These are phyloP conservation scores for Oryzias sinensis DNA, from an alignment of 2,797 vertebrate species.

Conservation along the genomic window DNA sequence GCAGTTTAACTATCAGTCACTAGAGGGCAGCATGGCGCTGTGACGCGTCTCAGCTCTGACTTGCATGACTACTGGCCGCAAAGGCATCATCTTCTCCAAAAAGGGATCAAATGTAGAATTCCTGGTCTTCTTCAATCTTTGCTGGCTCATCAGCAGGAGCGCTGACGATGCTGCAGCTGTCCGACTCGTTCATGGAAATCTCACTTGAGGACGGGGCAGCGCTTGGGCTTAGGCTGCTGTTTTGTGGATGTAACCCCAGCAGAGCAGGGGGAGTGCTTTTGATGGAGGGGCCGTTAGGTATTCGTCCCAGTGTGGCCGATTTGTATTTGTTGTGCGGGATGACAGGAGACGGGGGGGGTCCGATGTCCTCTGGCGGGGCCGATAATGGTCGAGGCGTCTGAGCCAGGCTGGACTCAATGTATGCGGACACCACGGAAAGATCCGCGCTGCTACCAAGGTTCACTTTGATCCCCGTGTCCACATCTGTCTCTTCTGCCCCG, in stretches of 20 bases:
- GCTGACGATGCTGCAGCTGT: constrained; percentile 47
- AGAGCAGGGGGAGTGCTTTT: constrained; percentile 30
- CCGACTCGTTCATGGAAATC: constrained; percentile 51
- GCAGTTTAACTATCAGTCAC: constrained; percentile 30
- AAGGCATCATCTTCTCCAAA: not conserved
- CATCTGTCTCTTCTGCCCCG: constrained; percentile 89
- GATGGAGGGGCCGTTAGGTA: constrained; percentile 38
- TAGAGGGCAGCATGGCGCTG: constrained; percentile 40
- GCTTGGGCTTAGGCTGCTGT: constrained; percentile 21
- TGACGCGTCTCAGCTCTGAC: not conserved
- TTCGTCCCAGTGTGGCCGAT: constrained; percentile 33
- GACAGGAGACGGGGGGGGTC: constrained; percentile 51
- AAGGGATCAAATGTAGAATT: constrained; percentile 86
- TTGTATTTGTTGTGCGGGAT: constrained; percentile 34
- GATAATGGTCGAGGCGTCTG: constrained; percentile 60
- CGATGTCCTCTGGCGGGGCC: constrained; percentile 55
- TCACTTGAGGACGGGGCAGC: constrained; percentile 50
- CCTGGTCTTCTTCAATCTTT: constrained; percentile 68
- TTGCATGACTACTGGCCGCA: constrained; percentile 3
- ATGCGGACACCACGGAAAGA: constrained; percentile 88
- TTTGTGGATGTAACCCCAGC: constrained; percentile 13
- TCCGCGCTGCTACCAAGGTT: constrained; percentile 76
- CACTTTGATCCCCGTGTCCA: constrained; percentile 88
- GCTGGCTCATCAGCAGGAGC: constrained; percentile 21
- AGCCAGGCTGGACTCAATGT: constrained; percentile 61